phyloP scores from a whole-genome alignment of 2,797 vertebrate species.

The Rhincodon typus region DNA sequence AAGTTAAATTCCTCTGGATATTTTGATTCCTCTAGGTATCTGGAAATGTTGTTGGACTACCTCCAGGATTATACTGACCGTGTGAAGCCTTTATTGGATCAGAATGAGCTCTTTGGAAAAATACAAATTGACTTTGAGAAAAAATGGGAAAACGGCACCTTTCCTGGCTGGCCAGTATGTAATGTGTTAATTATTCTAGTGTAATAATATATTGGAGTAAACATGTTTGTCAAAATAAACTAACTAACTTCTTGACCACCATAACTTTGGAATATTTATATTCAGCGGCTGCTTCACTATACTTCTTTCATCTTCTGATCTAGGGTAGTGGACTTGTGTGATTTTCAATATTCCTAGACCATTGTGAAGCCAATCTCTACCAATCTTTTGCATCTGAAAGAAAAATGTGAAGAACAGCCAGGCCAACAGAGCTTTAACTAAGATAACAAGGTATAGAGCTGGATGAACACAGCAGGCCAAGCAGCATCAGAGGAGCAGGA shows the following conservation, averaged over 20 bases:
- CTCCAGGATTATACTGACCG: slow-evolving; percentile 93
- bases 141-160: slow-evolving; percentile 89
- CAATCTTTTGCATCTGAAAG: not conserved
- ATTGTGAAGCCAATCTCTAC: not conserved
- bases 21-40: slow-evolving; percentile 63
- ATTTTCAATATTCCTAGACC: not conserved
- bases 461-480: too few relatives aligned
- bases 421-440: too few relatives aligned
- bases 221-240: not conserved
- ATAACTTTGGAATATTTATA: not conserved
- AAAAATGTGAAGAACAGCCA: too few relatives aligned
- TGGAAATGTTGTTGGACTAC: slow-evolving; percentile 95
- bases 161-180: slow-evolving; percentile 94
- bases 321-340: too few relatives aligned
- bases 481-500: too few relatives aligned
- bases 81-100: slow-evolving; percentile 88
- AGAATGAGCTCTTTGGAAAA: slow-evolving; percentile 93
- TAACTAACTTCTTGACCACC: not conserved
- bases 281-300: too few relatives aligned
- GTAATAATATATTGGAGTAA: not conserved
- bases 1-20: not conserved
- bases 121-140: slow-evolving; percentile 90
- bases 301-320: too few relatives aligned
- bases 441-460: too few relatives aligned
- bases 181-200: not conserved